Base-by-base conservation (phyloP, 1,140 invertebrate genomes). In the Drosophila aff. region DNA sequence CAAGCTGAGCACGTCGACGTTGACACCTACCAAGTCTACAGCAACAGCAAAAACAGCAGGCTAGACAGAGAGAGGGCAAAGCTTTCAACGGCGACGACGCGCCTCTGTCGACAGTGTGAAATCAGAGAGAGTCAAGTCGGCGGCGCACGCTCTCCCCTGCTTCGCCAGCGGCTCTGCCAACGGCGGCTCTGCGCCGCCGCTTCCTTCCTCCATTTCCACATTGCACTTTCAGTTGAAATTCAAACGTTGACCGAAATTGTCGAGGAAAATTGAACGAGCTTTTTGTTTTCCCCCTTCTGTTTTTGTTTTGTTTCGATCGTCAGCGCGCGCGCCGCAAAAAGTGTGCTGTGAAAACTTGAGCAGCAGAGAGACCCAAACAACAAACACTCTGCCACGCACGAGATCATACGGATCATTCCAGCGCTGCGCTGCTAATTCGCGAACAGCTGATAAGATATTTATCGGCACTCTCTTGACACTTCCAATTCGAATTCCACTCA, bases 201-300 rank as follows among this genome's bases (percentile, higher is more conserved):
- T 87, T 86, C 76, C 81, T 85, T 85, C 75, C 83, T 79, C 75
- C 68, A 83, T 79, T 79, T 79, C 77, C 76, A 84, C 65, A 65
- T 78, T 84, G 85, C 85, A 89, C 65, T 89, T 82, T 80, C 85
- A 85, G 82, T 89, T 82, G 85, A 90, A 90, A 79, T 90, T 82
- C 75, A 68, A 91, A 89, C 85, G 85, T 90, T 91, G 85, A 90
- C 82, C 86, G 85, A 90, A 89, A 82, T 85, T 84, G 86, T 38
- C 60, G 66, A 63, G 63, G 38, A 53, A 69, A 67, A 67, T n/a
- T 62, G 16, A 36, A 28, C 36, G 21, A 57, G 53, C 53, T 49
- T 33, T 72, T 81, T 18, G 50, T 52, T 60, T 81, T 57, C 40
- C 38, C 50, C 16, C 36, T 49, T 71, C 62, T 81, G 26, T 68